These are phyloP conservation scores for Botia almorhae DNA, from an alignment of 2,797 vertebrate genomes.

Conservation along the genomic window DNA sequence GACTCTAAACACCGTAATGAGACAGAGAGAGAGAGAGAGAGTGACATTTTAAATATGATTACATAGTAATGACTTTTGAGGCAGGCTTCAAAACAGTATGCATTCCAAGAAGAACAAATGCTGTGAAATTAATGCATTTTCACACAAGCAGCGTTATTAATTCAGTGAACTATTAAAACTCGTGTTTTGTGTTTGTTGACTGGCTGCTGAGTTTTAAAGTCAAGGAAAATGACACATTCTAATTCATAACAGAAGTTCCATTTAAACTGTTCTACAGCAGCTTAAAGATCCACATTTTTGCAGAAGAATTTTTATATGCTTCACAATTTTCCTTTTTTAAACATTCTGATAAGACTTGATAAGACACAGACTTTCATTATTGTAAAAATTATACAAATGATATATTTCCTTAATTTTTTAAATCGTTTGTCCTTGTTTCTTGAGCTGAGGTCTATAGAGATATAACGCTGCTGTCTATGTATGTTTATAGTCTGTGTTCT, in stretches of 20 bases:
- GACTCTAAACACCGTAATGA: conserved; percentile 48
- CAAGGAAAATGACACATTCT: neutral
- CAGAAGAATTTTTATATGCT: neutral
- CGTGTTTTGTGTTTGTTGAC: neutral
- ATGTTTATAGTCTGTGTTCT: neutral
- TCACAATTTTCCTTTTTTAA: neutral
- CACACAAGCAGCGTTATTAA: conserved; percentile 25
- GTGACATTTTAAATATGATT: conserved; percentile 45
- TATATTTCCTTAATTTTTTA: too few relatives aligned
- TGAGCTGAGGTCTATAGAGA: too few relatives aligned
- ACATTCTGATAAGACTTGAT: neutral
- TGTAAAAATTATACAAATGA: too few relatives aligned
- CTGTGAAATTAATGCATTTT: conserved; percentile 9
- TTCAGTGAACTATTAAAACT: conserved; percentile 22
- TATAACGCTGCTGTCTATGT: too few relatives aligned
- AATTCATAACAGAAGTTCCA: neutral
- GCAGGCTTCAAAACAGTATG: conserved; percentile 14
- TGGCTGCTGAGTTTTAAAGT: conserved; percentile 9
- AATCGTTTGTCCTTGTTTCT: neutral
- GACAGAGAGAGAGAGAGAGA: conserved; percentile 7
- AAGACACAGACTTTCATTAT: too few relatives aligned
- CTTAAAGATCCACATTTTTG: neutral
- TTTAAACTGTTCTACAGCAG: neutral
- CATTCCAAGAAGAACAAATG: conserved; percentile 10
- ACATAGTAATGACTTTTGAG: conserved; percentile 28